Base-by-base conservation (phyloP, 1,140 invertebrate species). In the Drosophila miranda region DNA sequence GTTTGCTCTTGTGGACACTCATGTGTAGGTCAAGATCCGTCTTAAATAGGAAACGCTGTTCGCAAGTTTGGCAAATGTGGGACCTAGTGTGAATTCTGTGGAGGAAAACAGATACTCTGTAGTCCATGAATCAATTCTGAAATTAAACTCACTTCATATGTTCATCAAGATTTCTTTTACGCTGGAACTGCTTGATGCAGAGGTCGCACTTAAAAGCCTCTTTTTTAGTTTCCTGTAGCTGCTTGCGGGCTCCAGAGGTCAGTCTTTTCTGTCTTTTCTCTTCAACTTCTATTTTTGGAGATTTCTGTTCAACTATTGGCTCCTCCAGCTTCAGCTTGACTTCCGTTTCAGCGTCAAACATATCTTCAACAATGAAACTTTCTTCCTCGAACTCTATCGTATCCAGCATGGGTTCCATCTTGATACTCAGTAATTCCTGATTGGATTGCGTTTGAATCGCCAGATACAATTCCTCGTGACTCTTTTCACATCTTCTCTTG, bases 401-500 rank as follows among this genome's bases (percentile, higher is more conserved):
- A 46, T 9, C 8, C 30, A 9, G n/a, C 13, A 6, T 11, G 0
- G 44, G 30, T 14, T 69, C 66, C 2, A 28, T 7, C 6, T 69
- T 69, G 14, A 68, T 13, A 16, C 21, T 0, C 14, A 14, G 6
- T 11, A 5, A 4, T 7, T 48, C 45, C 7, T 26, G 19, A 19
- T 26, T 8, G 9, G 13, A 13, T 13, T 13, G 34, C 34, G 34
- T 1, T 3, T 3, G 19, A 11, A 69, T 38, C 6, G 28, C 45
- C 26, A 28, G 13, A 9, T 19, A 68, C 21, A 57, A 68, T 11
- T 69, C 30, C 13, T 41, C 26, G 19, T 69, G 26, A 51, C 45
- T 69, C 16, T 34, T 38, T 13, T 69, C 66, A 28, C 66, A 69
- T 16, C 45, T 38, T 1, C 45, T 63, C 21, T 69, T 69, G 13